Evolutionary conservation across 2,888 invertebrate species (phyloP), one percentile per base, ranked within the genome.

Genomic region (Troglohyphantes excavatus): DNA sequence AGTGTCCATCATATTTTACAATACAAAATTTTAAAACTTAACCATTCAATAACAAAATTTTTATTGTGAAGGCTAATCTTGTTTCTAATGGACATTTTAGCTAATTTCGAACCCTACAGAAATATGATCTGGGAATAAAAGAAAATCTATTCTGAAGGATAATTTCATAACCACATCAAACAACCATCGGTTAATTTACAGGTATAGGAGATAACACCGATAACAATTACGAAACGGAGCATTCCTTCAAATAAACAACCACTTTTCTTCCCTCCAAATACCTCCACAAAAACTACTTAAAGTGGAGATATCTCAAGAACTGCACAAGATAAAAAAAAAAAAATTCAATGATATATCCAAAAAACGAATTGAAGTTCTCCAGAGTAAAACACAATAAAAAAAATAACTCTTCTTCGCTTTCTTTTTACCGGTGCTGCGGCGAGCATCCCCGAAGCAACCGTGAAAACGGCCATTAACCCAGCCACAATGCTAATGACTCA

Each of bases 401-500:
- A n/a, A n/a, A n/a, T n/a, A n/a, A 13, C 27, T 61, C 75, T 19
- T 59, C 11, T 43, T 13, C 27, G 19, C 33, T 17, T 29, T 19
- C 23, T 65, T 26, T n/a, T 17, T 17, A 59, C 26, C 39, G 33
- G 19, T 11, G 61, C 46, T 13, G 59, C 26, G 33, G 33, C 53
- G 29, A 72, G 9, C 2, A 79, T 27, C 11, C 21, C 46, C 46
- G 39, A 68, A 2, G 17, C 73, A 33, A 65, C 63, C 65, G 83
- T 83, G 73, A 73, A 83, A 83, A 65, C 43, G 72, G 11, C 73
- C 83, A 83, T 83, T 73, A 83, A 43, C 65, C 26, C 39, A 23
- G 26, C 29, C 83, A 73, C 73, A 73, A 83, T 83, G 73, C 73
- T 83, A 83, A 83, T 83, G 83, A 83, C 83, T 63, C n/a, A 39